phyloP scores from a whole-genome alignment of 2,113 vertebrate genomes.

The Grammomys surdaster region DNA sequence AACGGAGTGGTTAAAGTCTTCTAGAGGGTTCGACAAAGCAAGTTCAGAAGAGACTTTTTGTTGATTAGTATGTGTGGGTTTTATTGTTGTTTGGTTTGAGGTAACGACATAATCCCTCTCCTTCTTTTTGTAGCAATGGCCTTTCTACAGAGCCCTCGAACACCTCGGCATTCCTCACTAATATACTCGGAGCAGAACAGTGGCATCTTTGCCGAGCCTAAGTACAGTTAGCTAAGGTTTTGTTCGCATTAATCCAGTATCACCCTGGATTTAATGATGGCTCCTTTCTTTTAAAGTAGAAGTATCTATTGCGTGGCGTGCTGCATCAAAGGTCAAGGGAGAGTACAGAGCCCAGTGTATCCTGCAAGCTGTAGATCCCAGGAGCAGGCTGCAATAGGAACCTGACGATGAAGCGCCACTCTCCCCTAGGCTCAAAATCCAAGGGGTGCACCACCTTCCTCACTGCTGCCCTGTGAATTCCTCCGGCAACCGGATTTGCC shows the following conservation, averaged over 20 bases:
- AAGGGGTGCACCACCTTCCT: fast-evolving
- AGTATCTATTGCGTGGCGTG: fast-evolving
- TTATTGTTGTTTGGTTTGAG: neutral
- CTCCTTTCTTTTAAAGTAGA: neutral
- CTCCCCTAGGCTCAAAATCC: neutral
- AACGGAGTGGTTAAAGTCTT: neutral
- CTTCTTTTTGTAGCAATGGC: neutral
- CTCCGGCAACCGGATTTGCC: conserved; percentile 31
- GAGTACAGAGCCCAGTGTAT: neutral
- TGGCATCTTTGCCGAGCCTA: neutral
- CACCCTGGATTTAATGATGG: neutral
- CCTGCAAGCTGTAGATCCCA: fast-evolving
- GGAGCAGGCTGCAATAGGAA: too few species aligned
- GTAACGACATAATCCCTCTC: neutral
- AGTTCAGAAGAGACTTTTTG: neutral
- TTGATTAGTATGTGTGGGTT: neutral
- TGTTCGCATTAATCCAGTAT: neutral
- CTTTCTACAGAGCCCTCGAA: neutral
- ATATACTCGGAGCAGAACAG: neutral
- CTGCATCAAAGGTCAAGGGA: neutral
- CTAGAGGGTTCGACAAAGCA: neutral
- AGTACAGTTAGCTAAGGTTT: neutral
- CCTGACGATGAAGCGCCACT: neutral
- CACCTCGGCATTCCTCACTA: neutral
- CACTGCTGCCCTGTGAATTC: neutral